phyloP scores from a whole-genome alignment of 2,797 vertebrate species.

The Selene dorsalis region DNA sequence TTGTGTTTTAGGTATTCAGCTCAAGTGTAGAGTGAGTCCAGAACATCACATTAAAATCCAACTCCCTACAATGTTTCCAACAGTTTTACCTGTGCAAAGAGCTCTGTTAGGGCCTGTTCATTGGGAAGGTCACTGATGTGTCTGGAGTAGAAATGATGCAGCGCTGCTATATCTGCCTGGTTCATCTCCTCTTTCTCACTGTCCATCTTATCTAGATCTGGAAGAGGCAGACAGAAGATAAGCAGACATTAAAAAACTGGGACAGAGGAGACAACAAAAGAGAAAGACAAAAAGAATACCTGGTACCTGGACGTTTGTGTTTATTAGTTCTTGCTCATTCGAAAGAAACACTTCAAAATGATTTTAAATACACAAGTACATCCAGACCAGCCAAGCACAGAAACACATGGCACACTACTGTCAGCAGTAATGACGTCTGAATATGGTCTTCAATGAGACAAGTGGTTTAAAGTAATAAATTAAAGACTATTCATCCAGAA shows the following conservation, averaged over 20 bases:
- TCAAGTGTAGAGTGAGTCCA: too few species aligned
- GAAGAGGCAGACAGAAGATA: constrained; percentile 20
- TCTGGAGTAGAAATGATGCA: constrained; percentile 95
- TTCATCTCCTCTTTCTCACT: constrained; percentile 96
- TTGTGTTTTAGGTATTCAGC: not conserved
- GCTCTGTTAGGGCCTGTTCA: constrained; percentile 87
- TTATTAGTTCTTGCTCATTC: not conserved
- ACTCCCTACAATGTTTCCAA: not conserved
- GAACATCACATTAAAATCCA: not conserved
- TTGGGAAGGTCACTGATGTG: constrained; percentile 91
- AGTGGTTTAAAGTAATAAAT: not conserved
- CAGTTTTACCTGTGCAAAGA: constrained; percentile 93
- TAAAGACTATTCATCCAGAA: not conserved
- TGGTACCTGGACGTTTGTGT: not conserved
- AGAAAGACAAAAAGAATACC: not conserved
- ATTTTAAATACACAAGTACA: too few species aligned
- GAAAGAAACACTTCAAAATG: not conserved
- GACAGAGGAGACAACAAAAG: not conserved
- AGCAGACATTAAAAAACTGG: not conserved
- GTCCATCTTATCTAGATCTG: constrained; percentile 97
- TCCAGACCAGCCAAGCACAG: too few species aligned
- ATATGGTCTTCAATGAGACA: not conserved
- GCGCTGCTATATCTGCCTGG: constrained; percentile 91
- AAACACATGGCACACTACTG: not conserved
- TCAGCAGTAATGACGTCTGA: too few species aligned